phyloP scores from a whole-genome alignment of 2,888 invertebrate species.

The Luperina nickerlii region DNA sequence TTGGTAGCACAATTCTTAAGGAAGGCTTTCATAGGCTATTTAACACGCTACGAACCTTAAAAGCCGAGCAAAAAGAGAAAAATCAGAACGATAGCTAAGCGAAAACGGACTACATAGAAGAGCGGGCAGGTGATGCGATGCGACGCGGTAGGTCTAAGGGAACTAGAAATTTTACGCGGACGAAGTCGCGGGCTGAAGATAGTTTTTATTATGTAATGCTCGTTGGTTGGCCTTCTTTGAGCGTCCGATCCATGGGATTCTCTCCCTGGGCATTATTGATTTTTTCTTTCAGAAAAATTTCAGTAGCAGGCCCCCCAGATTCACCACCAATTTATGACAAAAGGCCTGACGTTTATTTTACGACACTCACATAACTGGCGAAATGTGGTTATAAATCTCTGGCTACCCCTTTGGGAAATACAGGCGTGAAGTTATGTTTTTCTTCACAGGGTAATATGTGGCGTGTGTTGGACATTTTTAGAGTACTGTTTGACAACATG shows the following conservation, averaged over 20 bases:
- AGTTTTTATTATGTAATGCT: not conserved
- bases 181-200: not conserved
- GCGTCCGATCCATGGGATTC: not conserved
- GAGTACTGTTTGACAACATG: conserved; percentile 19
- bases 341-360: not conserved
- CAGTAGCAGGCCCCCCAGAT: not conserved
- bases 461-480: conserved; percentile 16
- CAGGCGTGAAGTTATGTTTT: not conserved
- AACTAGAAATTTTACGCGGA: not conserved
- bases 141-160: not conserved
- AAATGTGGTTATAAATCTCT: not conserved
- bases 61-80: too few species aligned
- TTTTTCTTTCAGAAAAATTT: not conserved
- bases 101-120: not conserved
- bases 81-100: not conserved
- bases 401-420: not conserved
- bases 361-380: not conserved
- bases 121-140: not conserved
- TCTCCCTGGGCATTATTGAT: not conserved
- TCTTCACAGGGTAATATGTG: not conserved
- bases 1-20: not conserved
- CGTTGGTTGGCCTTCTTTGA: not conserved
- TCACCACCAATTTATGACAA: not conserved
- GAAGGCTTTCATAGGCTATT: not conserved
- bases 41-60: not conserved